A percentile compares a stretch with the other conserved stretches of the same genome.
Evolutionary conservation across 2,797 vertebrate species (phyloP).

Genomic region (Lutjanus campechanus): DNA sequence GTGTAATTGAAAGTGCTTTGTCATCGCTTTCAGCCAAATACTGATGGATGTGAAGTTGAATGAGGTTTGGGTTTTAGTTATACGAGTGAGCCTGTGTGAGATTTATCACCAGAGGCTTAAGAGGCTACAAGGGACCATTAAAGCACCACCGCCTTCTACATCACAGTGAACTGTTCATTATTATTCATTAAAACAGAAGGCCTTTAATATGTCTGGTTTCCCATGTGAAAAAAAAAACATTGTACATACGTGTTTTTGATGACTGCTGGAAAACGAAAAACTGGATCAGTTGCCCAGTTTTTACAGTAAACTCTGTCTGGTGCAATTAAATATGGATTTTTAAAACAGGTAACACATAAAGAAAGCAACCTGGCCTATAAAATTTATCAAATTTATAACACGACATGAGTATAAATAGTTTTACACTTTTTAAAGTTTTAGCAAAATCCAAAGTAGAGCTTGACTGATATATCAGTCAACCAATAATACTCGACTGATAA

Average conservation of each 20-base stretch:
- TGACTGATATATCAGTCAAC: too few species aligned
- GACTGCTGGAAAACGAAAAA: constrained; percentile 43
- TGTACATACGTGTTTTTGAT: constrained; percentile 56
- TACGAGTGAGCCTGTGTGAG: constrained; percentile 88
- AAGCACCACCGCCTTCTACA: constrained; percentile 82
- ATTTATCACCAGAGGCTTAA: constrained; percentile 90
- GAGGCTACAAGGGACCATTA: constrained; percentile 89
- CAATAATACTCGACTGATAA: too few species aligned
- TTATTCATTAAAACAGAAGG: constrained; percentile 86
- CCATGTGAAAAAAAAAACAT: constrained; percentile 55
- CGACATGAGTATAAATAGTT: constrained; percentile 7
- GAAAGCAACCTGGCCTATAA: constrained; percentile 19
- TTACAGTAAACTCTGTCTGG: constrained; percentile 26
- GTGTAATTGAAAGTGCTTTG: constrained; percentile 93
- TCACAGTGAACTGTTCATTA: constrained; percentile 83
- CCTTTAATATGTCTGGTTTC: constrained; percentile 79
- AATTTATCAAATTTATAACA: constrained; percentile 1
- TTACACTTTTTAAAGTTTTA: constrained; percentile 13
- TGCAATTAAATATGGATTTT: constrained; percentile 29
- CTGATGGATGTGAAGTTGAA: constrained; percentile 95
- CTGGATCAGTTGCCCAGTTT: constrained; percentile 22
- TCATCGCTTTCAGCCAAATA: constrained; percentile 93
- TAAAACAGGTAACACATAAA: constrained; percentile 24
- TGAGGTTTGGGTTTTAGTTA: constrained; percentile 95
- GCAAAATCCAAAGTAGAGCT: not conserved